These are phyloP conservation scores for Strix uralensis DNA, from an alignment of 2,113 vertebrate genomes.

Conservation along the genomic window DNA sequence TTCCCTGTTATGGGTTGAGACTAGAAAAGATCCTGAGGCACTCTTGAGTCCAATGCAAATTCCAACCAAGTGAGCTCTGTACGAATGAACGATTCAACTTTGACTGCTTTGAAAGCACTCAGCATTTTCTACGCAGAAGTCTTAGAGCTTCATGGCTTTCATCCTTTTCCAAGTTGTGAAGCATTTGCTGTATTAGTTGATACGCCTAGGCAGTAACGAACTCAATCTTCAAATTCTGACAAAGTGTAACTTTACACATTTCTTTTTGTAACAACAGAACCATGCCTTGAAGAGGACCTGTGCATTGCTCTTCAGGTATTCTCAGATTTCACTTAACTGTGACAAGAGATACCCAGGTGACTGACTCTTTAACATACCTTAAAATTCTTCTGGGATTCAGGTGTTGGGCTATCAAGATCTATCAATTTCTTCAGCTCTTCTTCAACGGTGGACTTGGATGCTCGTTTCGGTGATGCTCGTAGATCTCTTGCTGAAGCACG, in stretches of 20 bases:
- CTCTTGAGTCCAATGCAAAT: neutral
- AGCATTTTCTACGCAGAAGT: neutral
- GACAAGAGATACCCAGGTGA: neutral
- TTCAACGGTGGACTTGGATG: slow-evolving; percentile 89
- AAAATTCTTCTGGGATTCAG: slow-evolving; percentile 83
- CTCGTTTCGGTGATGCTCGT: slow-evolving; percentile 85
- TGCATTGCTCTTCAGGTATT: neutral
- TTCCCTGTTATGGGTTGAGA: neutral
- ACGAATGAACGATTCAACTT: neutral
- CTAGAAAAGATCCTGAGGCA: neutral
- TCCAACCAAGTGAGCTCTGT: neutral
- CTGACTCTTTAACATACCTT: slow-evolving; percentile 77
- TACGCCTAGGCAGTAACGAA: neutral
- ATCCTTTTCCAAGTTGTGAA: neutral
- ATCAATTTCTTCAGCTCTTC: slow-evolving; percentile 92
- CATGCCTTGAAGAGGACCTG: neutral
- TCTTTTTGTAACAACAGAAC: neutral
- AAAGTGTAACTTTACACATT: neutral
- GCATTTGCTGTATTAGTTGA: neutral
- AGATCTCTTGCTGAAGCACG: slow-evolving; percentile 90
- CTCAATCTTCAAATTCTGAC: neutral
- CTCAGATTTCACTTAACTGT: neutral
- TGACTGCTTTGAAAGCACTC: neutral
- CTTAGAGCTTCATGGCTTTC: neutral
- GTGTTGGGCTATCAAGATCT: slow-evolving; percentile 84